Evolutionary conservation across 2,888 invertebrate genomes (phyloP), one percentile per base, ranked within the genome.

Genomic region (Euzetes globulus): DNA sequence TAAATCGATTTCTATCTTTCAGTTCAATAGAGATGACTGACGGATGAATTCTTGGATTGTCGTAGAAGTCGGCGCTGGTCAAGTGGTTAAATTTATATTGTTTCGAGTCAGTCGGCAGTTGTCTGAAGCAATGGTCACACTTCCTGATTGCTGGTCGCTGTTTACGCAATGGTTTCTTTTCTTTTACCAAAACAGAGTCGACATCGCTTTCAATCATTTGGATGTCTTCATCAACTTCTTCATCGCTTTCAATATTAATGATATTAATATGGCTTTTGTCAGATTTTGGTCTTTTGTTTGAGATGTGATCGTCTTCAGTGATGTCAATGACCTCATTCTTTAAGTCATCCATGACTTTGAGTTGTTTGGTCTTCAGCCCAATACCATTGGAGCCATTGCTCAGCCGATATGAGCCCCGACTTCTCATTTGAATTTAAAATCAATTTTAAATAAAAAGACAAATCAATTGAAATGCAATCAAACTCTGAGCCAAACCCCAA

Each of bases 181-280:
- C 41, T 13, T n/a, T 3, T 6, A 22, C 22, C 4, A 55, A 9
- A 22, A 55, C 15, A n/a, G 58, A 58, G 27, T 13, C 5, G 19
- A 19, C 22, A 27, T 55, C 22, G 55, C 4, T 6, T 19, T 55
- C 55, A 55, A 55, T 55, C 22, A 55, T 22, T 55, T 55, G 22
- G 22, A 55, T 25, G 55, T 55, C 55, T n/a, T 27, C 58, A 6
- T 27, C 52, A 17, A 52, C 19, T n/a, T 52, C 52, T n/a, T 52
- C 58, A 27, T 58, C 58, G 58, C 58, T 58, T 1, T 58, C 58
- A 58, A 52, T 52, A n/a, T 7, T 52, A n/a, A 58, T 58, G 22
- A 55, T n/a, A 6, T 19, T n/a, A 47, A 47, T 47, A 33, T 33
- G 5, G 33, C 7, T 33, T 33, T 33, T 33, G 33, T 7, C 33